These are phyloP conservation scores for Phoxinus phoxinus DNA, from an alignment of 2,113 vertebrate genomes.

Conservation along the genomic window DNA sequence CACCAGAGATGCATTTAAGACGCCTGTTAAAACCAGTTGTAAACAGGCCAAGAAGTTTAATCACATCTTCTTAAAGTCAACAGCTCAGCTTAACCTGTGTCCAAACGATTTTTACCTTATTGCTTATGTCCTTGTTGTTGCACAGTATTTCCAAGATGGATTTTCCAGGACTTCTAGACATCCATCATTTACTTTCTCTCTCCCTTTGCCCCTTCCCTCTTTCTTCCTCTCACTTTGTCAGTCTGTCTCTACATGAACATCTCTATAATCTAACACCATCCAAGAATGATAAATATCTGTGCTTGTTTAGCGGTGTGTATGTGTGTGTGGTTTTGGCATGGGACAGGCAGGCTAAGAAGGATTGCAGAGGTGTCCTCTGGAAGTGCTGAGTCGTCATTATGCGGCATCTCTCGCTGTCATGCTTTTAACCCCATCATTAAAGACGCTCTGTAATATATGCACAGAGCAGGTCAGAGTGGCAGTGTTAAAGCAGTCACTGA, in stretches of 20 bases:
- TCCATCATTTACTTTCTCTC: conserved; percentile 7
- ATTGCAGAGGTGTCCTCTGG: conserved; percentile 55
- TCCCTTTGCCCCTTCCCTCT: background rate
- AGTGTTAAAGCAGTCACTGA: conserved; percentile 53
- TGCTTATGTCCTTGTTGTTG: conserved; percentile 12
- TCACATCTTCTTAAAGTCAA: conserved; percentile 4
- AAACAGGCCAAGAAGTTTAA: conserved; percentile 22
- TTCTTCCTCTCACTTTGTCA: background rate
- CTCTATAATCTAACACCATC: conserved; percentile 33
- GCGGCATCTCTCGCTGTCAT: conserved; percentile 36
- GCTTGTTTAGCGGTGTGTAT: conserved; percentile 9
- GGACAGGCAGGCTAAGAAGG: conserved; percentile 33
- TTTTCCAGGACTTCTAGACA: conserved; percentile 19
- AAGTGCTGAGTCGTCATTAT: conserved; percentile 54
- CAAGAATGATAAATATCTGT: conserved; percentile 13
- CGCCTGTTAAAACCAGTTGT: background rate
- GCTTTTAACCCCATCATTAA: conserved; percentile 59
- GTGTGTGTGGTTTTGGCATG: conserved; percentile 45
- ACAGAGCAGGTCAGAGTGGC: conserved; percentile 52
- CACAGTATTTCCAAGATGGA: conserved; percentile 12
- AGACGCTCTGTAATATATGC: conserved; percentile 50
- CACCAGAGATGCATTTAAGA: conserved; percentile 1
- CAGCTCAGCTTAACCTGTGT: conserved; percentile 27
- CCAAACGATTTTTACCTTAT: background rate
- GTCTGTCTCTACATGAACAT: conserved; percentile 5